Conservation (phyloP, 2,888 invertebrate species). For the Trichacis sp. region DNA sequence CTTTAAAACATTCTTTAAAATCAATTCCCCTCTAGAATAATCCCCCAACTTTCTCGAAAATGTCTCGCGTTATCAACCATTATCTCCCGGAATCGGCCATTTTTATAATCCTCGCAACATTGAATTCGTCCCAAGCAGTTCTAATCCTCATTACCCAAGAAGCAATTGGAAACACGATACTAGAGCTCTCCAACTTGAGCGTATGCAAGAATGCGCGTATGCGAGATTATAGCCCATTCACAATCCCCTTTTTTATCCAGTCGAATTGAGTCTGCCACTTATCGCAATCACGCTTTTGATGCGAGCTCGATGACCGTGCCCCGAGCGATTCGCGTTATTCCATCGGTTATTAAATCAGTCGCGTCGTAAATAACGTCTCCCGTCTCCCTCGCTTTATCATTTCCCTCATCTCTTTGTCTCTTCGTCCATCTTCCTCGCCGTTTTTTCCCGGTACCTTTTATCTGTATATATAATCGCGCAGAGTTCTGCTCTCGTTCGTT, state of each 20-base stretch:
- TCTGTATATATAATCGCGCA: constrained; percentile 62
- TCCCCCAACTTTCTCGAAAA: too few relatives aligned
- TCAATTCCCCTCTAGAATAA: too few relatives aligned
- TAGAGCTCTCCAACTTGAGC: constrained; percentile 13
- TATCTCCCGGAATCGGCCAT: not conserved
- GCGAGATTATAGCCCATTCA: constrained; percentile 32
- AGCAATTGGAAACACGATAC: constrained; percentile 6
- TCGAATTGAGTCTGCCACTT: constrained; percentile 28
- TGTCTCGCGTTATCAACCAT: not conserved
- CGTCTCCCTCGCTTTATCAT: constrained; percentile 37
- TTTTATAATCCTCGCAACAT: not conserved
- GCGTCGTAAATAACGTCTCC: constrained; percentile 52
- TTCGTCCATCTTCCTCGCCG: constrained; percentile 28
- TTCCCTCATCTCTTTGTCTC: constrained; percentile 28
- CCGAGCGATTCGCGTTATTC: constrained; percentile 29
- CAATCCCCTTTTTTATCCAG: too few relatives aligned
- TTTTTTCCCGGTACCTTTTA: constrained; percentile 46
- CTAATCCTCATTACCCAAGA: not conserved
- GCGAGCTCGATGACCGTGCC: constrained; percentile 40
- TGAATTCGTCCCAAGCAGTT: constrained; percentile 1
- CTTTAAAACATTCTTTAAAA: too few relatives aligned
- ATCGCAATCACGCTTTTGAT: constrained; percentile 31
- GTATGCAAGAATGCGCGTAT: constrained; percentile 19
- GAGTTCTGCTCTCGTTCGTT: constrained; percentile 62
- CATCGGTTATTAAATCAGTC: constrained; percentile 55